These are phyloP conservation scores for Malurus melanocephalus DNA, from an alignment of 2,113 vertebrate species.

Conservation along the genomic window DNA sequence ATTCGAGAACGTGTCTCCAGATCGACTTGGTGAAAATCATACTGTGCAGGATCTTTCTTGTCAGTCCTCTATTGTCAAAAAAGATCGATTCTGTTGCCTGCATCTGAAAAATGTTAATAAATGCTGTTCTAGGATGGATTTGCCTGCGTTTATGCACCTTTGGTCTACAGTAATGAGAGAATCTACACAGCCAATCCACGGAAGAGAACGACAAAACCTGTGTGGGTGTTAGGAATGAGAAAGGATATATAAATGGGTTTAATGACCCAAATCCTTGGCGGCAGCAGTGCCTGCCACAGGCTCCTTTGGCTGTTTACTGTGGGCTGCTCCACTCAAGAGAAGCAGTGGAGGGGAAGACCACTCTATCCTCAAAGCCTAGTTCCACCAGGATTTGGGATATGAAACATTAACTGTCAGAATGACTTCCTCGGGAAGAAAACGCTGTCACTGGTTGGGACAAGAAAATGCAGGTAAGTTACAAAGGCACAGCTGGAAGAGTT, in stretches of 20 bases:
- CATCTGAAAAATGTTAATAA: not conserved
- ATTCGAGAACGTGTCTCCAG: rapidly evolving
- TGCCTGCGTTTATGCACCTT: not conserved
- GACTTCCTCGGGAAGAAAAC: not conserved
- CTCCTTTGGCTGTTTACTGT: not conserved
- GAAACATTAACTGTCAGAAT: not conserved
- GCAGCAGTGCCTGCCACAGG: not conserved
- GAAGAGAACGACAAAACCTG: not conserved
- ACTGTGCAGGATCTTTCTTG: rapidly evolving
- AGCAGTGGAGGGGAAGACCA: not conserved
- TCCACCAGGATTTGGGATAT: not conserved
- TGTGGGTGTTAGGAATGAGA: not conserved
- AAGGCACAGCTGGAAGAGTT: not conserved
- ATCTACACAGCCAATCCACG: not conserved
- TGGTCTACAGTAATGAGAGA: not conserved
- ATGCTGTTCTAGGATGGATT: not conserved
- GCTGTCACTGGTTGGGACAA: not conserved
- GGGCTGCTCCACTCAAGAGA: rapidly evolving
- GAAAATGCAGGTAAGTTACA: not conserved
- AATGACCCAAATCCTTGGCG: rapidly evolving
- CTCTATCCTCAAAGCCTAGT: not conserved
- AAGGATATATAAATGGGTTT: not conserved
- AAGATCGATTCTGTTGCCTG: not conserved
- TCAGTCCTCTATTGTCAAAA: not conserved
- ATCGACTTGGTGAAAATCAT: not conserved